These are phyloP conservation scores for Gryon sp. DNA, from an alignment of 1,140 invertebrate species.

Conservation along the genomic window DNA sequence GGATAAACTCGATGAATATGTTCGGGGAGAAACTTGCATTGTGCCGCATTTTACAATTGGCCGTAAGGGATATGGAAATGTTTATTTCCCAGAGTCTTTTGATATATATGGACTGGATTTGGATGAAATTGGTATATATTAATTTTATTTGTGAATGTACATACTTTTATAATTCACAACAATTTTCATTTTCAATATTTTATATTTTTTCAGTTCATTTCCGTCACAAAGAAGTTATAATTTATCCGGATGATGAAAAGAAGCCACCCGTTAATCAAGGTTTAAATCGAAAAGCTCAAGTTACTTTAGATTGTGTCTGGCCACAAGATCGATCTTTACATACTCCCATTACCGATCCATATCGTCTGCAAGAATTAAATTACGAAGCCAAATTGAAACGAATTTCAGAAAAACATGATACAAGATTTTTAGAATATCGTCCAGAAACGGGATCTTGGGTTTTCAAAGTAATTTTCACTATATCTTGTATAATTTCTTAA, in stretches of 20 bases:
- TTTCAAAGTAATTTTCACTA: slow-evolving; percentile 83
- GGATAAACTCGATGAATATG: slow-evolving; percentile 81
- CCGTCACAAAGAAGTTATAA: slow-evolving; percentile 87
- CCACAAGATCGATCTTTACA: slow-evolving; percentile 92
- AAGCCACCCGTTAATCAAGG: slow-evolving; percentile 88
- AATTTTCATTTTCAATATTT: slow-evolving; percentile 1
- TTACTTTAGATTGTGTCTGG: slow-evolving; percentile 96
- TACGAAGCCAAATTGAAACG: slow-evolving; percentile 92
- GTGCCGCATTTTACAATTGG: slow-evolving; percentile 96
- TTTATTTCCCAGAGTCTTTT: slow-evolving; percentile 92
- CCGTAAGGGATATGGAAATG: slow-evolving; percentile 93
- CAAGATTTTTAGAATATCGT: slow-evolving; percentile 95
- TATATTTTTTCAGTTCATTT: slow-evolving; percentile 83
- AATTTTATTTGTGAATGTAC: no score
- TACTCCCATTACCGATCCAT: slow-evolving; percentile 89
- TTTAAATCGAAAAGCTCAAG: slow-evolving; percentile 94
- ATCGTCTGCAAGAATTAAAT: slow-evolving; percentile 88
- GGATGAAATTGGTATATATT: slow-evolving; percentile 90
- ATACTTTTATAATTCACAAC: no score
- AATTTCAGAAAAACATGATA: slow-evolving; percentile 91
- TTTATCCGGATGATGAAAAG: slow-evolving; percentile 85
- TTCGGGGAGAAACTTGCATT: slow-evolving; percentile 86
- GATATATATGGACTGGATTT: slow-evolving; percentile 94
- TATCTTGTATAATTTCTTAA: no score
- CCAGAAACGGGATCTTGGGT: slow-evolving; percentile 98